Percentiles rank a stretch among this genome's conserved stretches.
Evolutionary conservation across 2,888 invertebrate genomes (phyloP).

Genomic region (Sceliomorpha sp.): DNA sequence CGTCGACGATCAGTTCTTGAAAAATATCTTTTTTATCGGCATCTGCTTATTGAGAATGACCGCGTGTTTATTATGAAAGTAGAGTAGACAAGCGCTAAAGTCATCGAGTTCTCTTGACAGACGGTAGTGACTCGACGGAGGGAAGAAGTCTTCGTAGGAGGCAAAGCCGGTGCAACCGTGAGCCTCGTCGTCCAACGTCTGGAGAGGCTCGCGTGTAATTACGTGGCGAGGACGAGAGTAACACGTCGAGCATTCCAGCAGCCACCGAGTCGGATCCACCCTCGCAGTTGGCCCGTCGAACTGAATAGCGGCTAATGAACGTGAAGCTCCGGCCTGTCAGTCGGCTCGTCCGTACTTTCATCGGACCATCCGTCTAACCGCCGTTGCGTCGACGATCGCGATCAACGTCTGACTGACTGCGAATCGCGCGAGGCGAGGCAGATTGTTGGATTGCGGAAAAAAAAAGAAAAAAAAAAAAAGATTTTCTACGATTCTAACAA

Average conservation of each 20-base stretch:
- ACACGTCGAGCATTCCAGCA: slow-evolving; percentile 76
- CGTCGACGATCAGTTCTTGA: too few relatives aligned
- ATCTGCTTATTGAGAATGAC: too few relatives aligned
- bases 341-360: slow-evolving; percentile 60
- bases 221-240: slow-evolving; percentile 73
- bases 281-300: slow-evolving; percentile 76
- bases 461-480: too few relatives aligned
- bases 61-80: too few relatives aligned
- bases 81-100: too few relatives aligned
- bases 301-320: slow-evolving; percentile 79
- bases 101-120: too few relatives aligned
- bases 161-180: slow-evolving; percentile 1
- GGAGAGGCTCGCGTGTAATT: slow-evolving; percentile 71
- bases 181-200: slow-evolving; percentile 26
- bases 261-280: slow-evolving; percentile 73
- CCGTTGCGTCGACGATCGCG: slow-evolving; percentile 64
- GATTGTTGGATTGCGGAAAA: too few relatives aligned
- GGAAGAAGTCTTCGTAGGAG: slow-evolving; percentile 1
- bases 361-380: slow-evolving; percentile 63
- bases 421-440: too few relatives aligned
- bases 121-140: too few relatives aligned
- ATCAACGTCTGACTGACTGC: slow-evolving; percentile 53
- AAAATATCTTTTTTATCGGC: too few relatives aligned
- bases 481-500: too few relatives aligned
- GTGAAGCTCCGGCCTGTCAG: slow-evolving; percentile 73